Percentiles rank a stretch among this genome's conserved stretches.
Evolutionary conservation across 2,113 vertebrate genomes (phyloP).

Genomic region (Trematocara unimaculatum): DNA sequence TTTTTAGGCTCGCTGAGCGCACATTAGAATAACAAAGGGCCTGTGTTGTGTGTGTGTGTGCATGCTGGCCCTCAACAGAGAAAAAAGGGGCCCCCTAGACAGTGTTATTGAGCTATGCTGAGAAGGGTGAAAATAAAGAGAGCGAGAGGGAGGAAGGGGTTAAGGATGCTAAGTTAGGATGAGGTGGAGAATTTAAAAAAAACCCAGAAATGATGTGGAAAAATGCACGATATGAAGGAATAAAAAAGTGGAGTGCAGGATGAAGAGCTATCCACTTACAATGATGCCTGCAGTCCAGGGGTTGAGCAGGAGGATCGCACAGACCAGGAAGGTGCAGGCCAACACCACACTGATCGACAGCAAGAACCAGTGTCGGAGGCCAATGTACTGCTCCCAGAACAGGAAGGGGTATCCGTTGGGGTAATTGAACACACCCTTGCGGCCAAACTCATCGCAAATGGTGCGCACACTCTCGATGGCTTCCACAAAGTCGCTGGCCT

Average conservation of each 20-base stretch:
- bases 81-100: slow-evolving; percentile 59
- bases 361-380: slow-evolving; percentile 95
- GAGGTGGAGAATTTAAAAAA: not conserved
- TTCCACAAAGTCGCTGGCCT: slow-evolving; percentile 95
- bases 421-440: slow-evolving; percentile 90
- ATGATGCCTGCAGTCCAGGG: slow-evolving; percentile 98
- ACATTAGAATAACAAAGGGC: slow-evolving; percentile 76
- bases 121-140: slow-evolving; percentile 48
- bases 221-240: not conserved
- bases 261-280: slow-evolving; percentile 77
- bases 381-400: slow-evolving; percentile 98
- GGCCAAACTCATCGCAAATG: slow-evolving; percentile 88
- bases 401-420: slow-evolving; percentile 97
- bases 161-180: slow-evolving; percentile 36
- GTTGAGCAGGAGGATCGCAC: slow-evolving; percentile 95
- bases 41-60: slow-evolving; percentile 43
- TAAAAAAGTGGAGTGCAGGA: not conserved
- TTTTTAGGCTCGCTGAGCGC: slow-evolving; percentile 51
- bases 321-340: slow-evolving; percentile 95
- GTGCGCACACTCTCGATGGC: slow-evolving; percentile 92
- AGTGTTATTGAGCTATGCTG: slow-evolving; percentile 70
- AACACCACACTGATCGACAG: slow-evolving; percentile 93
- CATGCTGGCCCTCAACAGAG: slow-evolving; percentile 51
- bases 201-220: not conserved
- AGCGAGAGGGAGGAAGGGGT: slow-evolving; percentile 14